These are phyloP conservation scores for Neodiprion pinetum DNA, from an alignment of 1,140 invertebrate species.

Conservation along the genomic window DNA sequence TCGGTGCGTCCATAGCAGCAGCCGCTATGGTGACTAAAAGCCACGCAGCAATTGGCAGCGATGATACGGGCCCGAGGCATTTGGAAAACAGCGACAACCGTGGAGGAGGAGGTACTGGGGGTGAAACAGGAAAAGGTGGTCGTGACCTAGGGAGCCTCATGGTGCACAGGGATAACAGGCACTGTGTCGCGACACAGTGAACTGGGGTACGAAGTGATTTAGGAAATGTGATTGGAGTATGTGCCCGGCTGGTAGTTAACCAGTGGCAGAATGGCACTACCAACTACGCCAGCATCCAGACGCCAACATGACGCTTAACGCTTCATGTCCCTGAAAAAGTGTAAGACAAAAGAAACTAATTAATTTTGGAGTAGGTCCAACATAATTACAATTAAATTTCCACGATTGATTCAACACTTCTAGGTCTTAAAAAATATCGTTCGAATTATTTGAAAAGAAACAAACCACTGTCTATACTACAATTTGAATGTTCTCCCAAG, in stretches of 20 bases:
- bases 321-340: constrained; percentile 18
- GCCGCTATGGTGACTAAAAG: constrained; percentile 41
- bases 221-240: constrained; percentile 38
- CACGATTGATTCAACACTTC: too few relatives aligned
- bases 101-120: constrained; percentile 33
- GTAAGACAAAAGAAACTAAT: too few relatives aligned
- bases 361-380: too few relatives aligned
- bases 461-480: too few relatives aligned
- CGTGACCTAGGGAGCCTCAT: constrained; percentile 51
- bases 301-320: constrained; percentile 45
- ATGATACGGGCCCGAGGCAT: constrained; percentile 29
- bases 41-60: constrained; percentile 39
- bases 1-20: constrained; percentile 39
- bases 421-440: too few relatives aligned
- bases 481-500: too few relatives aligned
- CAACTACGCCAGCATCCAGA: constrained; percentile 39
- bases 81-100: constrained; percentile 24
- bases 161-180: constrained; percentile 25
- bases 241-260: constrained; percentile 40
- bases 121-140: constrained; percentile 38
- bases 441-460: too few relatives aligned
- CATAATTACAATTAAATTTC: too few relatives aligned
- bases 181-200: not conserved
- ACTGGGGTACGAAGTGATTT: constrained; percentile 10
- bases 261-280: constrained; percentile 45